Conservation (phyloP, 2,797 vertebrate genomes). For the Gymnoscopelus microlampas region DNA sequence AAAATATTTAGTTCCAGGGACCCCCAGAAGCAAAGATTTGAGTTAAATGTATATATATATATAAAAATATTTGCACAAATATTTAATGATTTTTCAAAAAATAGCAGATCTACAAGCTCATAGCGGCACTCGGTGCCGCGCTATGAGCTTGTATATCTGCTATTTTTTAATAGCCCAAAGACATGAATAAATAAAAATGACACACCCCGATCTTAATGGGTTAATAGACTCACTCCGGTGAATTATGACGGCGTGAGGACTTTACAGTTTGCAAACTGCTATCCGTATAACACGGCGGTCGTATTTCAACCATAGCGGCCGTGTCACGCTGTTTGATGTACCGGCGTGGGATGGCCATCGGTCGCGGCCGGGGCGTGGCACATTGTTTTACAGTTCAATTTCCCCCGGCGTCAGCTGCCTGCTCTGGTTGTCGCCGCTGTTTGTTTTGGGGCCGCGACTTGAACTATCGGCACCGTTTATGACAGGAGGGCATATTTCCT, state of each 20-base stretch:
- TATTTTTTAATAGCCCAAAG: too few species aligned
- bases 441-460: constrained; percentile 67
- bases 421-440: constrained; percentile 65
- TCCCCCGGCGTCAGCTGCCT: constrained; percentile 68
- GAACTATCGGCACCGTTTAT: constrained; percentile 52
- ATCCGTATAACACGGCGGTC: constrained; percentile 18
- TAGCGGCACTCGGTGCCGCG: too few species aligned
- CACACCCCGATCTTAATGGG: too few species aligned
- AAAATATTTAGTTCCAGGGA: too few species aligned
- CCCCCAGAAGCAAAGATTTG: too few species aligned
- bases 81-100: too few species aligned
- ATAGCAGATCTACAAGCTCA: too few species aligned
- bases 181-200: too few species aligned
- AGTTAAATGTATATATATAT: too few species aligned
- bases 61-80: too few species aligned
- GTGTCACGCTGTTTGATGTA: constrained; percentile 69
- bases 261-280: constrained; percentile 50
- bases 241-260: constrained; percentile 3
- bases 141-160: too few species aligned
- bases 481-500: constrained; percentile 64
- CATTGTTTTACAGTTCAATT: constrained; percentile 77
- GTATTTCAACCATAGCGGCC: constrained; percentile 60
- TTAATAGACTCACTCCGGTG: constrained; percentile 10
- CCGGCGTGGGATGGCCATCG: constrained; percentile 54
- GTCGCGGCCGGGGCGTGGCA: constrained; percentile 49